Conservation (phyloP, 2,797 vertebrate species). For the Myioborus miniatus region DNA sequence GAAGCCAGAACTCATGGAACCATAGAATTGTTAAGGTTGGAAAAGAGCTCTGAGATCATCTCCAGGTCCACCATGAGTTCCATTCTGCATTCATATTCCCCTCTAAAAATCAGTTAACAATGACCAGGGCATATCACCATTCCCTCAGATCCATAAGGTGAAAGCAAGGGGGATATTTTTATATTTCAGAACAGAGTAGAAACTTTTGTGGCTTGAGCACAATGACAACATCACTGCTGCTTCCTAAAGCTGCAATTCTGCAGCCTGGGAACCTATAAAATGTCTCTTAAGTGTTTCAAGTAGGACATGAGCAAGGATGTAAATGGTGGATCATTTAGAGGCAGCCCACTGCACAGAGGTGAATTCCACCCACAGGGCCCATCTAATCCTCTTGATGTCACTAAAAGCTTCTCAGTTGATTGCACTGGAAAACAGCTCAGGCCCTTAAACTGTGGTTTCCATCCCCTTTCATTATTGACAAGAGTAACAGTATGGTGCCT, state of each 20-base stretch:
- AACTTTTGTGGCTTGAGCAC: background rate
- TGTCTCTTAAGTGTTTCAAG: background rate
- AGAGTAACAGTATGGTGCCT: background rate
- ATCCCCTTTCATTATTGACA: background rate
- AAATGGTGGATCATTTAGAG: background rate
- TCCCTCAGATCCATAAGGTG: background rate
- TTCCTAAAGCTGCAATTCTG: background rate
- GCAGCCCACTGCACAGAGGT: background rate
- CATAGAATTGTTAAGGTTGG: fast-evolving
- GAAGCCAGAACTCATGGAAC: background rate
- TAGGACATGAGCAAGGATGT: background rate
- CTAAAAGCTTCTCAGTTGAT: background rate
- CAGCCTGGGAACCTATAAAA: background rate
- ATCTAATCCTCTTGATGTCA: background rate
- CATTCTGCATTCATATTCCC: background rate
- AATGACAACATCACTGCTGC: background rate
- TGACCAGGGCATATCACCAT: background rate
- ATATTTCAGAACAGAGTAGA: background rate
- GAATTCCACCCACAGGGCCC: background rate
- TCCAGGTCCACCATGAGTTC: background rate
- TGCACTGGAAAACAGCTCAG: background rate
- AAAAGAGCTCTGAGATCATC: background rate
- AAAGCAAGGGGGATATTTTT: background rate
- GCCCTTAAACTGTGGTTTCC: background rate
- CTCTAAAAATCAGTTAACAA: background rate